Base-by-base conservation (phyloP, 2,888 invertebrate species). In the Pinctada fucata region DNA sequence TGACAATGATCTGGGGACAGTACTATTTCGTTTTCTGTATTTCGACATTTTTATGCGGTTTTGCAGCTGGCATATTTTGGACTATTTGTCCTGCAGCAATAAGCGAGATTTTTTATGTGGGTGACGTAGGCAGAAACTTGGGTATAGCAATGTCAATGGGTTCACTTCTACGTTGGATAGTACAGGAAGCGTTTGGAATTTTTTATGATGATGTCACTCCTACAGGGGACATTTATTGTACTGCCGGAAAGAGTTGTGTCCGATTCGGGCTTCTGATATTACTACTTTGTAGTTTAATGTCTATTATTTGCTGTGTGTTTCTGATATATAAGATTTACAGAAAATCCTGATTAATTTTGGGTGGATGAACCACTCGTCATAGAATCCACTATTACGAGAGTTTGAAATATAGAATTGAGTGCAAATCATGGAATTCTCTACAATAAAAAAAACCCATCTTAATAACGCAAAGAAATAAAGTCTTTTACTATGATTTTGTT, bases 91-190 rank as follows among this genome's bases (percentile, higher is more conserved):
- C 86, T 0, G 83, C 85, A 2, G 77, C 84, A 2, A 80, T 85
- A 78, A 82, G 83, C 68, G 86, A 86, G 72, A 76, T 64, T 66
- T 86, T 86, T 67, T 76, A 73, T 70, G 75, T 85, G 1, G 79
- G 78, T 6, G 82, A 85, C 65, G 63, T 86, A 16, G 84, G 86
- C 6, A 73, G 86, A 16, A 86, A 86, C 72, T 86, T 85, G 86
- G 86, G 86, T 16, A 83, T 84, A 45, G 78, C 83, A 1, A 68
- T 86, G 6, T 58, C 85, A 16, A 13, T 83, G 3, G 81, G 82
- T 1, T 76, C 85, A 2, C 47, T 83, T 4, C 52, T 85, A n/a
- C 85, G 83, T n/a, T 74, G 83, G n/a, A 83, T 74, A 1, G 69
- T 75, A 6, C 85, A 86, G 73, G 80, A 82, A 73, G 50, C 76